Evolutionary conservation across 1,140 invertebrate species (phyloP), one percentile per base, ranked within the genome.

Genomic region (Aphelinus atriplicis): DNA sequence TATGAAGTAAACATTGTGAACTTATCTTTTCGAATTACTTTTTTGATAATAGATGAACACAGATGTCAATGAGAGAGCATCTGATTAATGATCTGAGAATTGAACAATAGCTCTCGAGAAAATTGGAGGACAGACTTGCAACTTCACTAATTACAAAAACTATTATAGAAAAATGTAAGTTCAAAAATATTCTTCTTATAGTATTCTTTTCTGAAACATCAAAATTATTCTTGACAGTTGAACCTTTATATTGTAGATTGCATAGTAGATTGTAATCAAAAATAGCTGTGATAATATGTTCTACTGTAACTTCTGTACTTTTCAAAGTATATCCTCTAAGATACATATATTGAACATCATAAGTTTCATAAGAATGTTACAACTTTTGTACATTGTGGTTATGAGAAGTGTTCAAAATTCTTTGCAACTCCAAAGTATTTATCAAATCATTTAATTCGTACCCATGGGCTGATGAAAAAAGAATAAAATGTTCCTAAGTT

Each of bases 1-100:
- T 46, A 3, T 7, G 75, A 77, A 62, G n/a, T 75, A 0, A 65
- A 75, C 10, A 3, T 48, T 7, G 62, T 73, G 1, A 79, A 79
- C 50, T 55, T 73, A 71, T 7, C 61, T 4, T 79, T 79, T 64
- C 65, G 77, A 51, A 45, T 26, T 26, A 26, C 26, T 26, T 26
- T 26, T 26, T 26, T 26, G 26, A 26, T 26, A 26, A 26, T 26
- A 26, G 26, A 26, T 26, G 26, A 26, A 26, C 26, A 26, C 26
- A 26, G 26, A 26, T 26, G 26, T 26, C 26, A 26, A 26, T 26
- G 26, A 26, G 26, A 26, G 26, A 26, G 26, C 26, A 26, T 26
- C 26, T 26, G 26, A 26, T 26, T 26, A 26, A 26, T 26, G 26
- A 26, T 26, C 26, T 26, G 26, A 26, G 26, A 26, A 26, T 26